These are phyloP conservation scores for Drosophila albomicans DNA, from an alignment of 1,140 invertebrate species.

Conservation along the genomic window DNA sequence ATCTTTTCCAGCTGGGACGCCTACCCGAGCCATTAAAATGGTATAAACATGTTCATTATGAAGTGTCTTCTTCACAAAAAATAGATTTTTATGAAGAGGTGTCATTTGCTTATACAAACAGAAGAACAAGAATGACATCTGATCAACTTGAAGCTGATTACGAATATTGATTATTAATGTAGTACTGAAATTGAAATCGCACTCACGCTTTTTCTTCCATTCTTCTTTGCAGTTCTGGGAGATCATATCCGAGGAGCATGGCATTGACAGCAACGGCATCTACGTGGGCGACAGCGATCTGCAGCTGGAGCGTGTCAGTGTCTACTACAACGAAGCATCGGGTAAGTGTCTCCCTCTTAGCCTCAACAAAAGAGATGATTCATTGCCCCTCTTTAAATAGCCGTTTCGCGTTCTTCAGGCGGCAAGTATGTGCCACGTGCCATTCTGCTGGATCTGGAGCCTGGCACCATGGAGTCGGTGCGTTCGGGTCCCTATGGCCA, in stretches of 20 bases:
- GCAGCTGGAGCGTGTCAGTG: conserved; percentile 94
- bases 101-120: not conserved
- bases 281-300: conserved; percentile 93
- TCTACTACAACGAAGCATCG: conserved; percentile 96
- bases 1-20: conserved; percentile 34
- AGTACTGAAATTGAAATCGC: too few relatives aligned
- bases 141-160: not conserved
- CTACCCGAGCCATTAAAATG: conserved; percentile 39
- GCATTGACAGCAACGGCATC: conserved; percentile 93
- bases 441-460: conserved; percentile 91
- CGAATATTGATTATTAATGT: not conserved
- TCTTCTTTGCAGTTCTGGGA: conserved; percentile 94
- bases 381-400: conserved; percentile 33
- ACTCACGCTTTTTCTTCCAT: not conserved
- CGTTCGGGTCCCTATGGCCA: conserved; percentile 90
- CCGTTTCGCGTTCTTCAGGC: conserved; percentile 84
- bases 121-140: too few relatives aligned
- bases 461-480: conserved; percentile 91
- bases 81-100: conserved; percentile 10
- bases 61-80: not conserved
- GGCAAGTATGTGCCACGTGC: conserved; percentile 92
- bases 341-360: conserved; percentile 84
- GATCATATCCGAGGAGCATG: conserved; percentile 96
- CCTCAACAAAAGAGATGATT: not conserved
- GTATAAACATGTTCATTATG: conserved; percentile 37